These are phyloP conservation scores for Scaptodrosophila latifasciaeformis DNA, from an alignment of 2,888 invertebrate species.

Conservation along the genomic window DNA sequence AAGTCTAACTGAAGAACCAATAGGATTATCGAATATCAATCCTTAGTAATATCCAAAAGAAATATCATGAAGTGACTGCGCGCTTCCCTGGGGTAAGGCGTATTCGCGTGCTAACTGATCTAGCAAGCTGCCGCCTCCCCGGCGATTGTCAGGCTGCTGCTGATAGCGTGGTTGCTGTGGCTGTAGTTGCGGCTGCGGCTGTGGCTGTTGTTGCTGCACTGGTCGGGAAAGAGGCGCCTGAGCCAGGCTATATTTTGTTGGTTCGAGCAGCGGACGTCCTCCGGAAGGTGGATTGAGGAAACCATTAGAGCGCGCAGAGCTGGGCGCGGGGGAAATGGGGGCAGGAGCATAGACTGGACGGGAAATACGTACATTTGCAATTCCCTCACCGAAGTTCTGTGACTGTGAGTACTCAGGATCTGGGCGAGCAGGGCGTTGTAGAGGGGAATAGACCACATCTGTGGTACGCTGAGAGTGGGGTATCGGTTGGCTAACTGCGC, in stretches of 20 bases:
- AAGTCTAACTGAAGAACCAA: too few relatives aligned
- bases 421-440: constrained; percentile 72
- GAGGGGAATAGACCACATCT: constrained; percentile 73
- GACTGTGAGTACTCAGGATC: constrained; percentile 72
- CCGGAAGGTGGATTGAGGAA: constrained; percentile 69
- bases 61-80: constrained; percentile 86
- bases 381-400: constrained; percentile 71
- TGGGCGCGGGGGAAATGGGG: constrained; percentile 62
- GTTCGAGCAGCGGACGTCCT: constrained; percentile 67
- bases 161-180: too few relatives aligned
- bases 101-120: constrained; percentile 89
- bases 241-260: constrained; percentile 58
- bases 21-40: too few relatives aligned
- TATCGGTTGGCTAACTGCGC: constrained; percentile 68
- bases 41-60: constrained; percentile 86
- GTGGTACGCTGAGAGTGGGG: constrained; percentile 71
- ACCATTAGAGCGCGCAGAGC: constrained; percentile 70
- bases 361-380: constrained; percentile 71
- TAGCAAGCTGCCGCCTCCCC: constrained; percentile 78
- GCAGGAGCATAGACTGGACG: constrained; percentile 72
- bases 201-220: constrained; percentile 51
- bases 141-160: constrained; percentile 57
- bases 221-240: constrained; percentile 56
- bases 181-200: constrained; percentile 49
- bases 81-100: constrained; percentile 82